Evolutionary conservation across 2,888 invertebrate species (phyloP).

Genomic region (Caenorhabditis auriculariae): DNA sequence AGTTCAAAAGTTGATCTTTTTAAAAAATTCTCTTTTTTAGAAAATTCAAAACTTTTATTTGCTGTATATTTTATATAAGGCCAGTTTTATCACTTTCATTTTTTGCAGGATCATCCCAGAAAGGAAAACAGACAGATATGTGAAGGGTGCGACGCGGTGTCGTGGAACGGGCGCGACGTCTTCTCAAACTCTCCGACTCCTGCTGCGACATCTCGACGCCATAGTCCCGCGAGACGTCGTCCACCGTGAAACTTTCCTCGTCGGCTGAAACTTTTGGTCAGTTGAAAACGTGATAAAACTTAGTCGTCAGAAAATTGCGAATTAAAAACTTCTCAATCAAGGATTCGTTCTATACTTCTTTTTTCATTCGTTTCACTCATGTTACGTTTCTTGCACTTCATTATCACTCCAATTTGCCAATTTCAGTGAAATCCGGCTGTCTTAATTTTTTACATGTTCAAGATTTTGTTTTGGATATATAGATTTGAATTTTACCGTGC

Average conservation of each 20-base stretch:
- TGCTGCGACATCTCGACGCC: conserved; percentile 57
- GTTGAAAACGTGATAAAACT: background rate
- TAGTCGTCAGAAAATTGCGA: background rate
- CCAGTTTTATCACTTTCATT: too few species aligned
- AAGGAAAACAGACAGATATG: conserved; percentile 38
- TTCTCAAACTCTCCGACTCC: conserved; percentile 53
- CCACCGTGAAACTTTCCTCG: conserved; percentile 50
- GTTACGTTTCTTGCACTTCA: too few species aligned
- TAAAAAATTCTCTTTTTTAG: background rate
- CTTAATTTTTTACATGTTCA: background rate
- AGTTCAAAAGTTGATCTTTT: background rate
- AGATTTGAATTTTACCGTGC: conserved; percentile 16
- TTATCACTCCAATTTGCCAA: too few species aligned
- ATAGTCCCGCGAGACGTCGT: conserved; percentile 54
- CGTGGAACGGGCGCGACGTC: conserved; percentile 56
- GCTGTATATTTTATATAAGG: too few species aligned
- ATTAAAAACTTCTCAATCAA: too few species aligned
- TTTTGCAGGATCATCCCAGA: background rate
- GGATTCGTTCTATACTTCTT: too few species aligned
- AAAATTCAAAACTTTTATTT: too few species aligned
- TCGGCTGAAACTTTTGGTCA: conserved; percentile 52
- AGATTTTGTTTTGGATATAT: background rate
- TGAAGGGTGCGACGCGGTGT: conserved; percentile 59
- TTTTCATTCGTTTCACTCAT: too few species aligned
- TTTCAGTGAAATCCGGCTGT: too few species aligned